phyloP scores from a whole-genome alignment of 1,140 invertebrate species.

The Lepidurus couesii region DNA sequence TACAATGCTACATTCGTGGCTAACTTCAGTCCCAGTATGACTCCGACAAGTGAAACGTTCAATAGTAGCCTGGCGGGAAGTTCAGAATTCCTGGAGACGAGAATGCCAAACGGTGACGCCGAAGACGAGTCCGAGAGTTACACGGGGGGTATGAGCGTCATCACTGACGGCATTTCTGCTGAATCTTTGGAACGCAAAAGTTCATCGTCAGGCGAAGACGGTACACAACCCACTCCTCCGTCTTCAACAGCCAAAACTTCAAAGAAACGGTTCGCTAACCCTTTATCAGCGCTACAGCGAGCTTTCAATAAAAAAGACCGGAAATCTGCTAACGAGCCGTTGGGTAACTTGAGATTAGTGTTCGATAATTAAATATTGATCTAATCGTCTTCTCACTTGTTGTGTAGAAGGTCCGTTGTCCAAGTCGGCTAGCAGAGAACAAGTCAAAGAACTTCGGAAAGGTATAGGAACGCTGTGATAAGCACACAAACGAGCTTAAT shows the following conservation, averaged over 20 bases:
- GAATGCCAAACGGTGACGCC: not conserved
- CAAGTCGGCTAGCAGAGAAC: not conserved
- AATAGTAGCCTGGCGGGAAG: not conserved
- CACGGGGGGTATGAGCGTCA: not conserved
- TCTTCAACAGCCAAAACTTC: not conserved
- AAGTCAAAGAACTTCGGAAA: slow-evolving; percentile 33
- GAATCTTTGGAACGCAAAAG: not conserved
- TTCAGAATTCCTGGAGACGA: not conserved
- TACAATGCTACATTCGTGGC: not conserved
- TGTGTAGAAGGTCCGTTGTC: not conserved
- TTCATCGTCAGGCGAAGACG: not conserved
- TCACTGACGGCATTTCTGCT: not conserved
- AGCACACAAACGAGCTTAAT: not conserved
- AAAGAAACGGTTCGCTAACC: not conserved
- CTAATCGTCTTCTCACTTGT: not conserved
- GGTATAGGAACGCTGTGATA: slow-evolving; percentile 24
- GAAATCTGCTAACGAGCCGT: not conserved
- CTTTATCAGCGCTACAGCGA: not conserved
- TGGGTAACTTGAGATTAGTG: not conserved
- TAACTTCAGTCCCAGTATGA: not conserved
- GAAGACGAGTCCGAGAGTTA: not conserved
- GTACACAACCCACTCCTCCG: not conserved
- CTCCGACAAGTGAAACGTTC: not conserved
- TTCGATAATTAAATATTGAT: not conserved
- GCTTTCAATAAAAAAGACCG: not conserved